Base-by-base conservation (phyloP, 2,113 vertebrate species). In the Chitala chitala region DNA sequence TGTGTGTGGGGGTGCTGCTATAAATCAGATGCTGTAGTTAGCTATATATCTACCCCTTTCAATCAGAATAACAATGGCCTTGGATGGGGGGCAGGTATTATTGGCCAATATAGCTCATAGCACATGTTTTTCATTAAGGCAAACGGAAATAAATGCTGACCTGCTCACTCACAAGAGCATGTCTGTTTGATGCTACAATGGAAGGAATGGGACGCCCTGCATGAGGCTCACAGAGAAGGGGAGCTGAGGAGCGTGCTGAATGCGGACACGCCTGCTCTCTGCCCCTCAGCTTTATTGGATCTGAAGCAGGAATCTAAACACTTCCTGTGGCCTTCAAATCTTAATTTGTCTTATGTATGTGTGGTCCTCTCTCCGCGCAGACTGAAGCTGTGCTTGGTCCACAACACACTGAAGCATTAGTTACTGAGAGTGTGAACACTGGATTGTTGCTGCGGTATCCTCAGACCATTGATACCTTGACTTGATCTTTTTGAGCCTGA, bases 91-190 rank as follows among this genome's bases (percentile, higher is more conserved):
- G 86, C 82, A 83, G 82, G 82, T 83, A 73, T 63, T 69, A 71
- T n/a, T 58, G 40, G 69, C 58, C 56, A 53, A 75, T 79, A 61
- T 71, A 51, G 88, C 83, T 84, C 82, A 82, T 81, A 26, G 76
- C 86, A 90, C 93, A 86, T 93, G 92, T 87, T 92, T 94, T 90
- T 92, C 86, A 92, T 95, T 93, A 92, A 87, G 78, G 53, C 69
- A 78, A 89, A 86, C 89, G 89, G 90, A 93, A 94, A 91, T 90
- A 91, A 91, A 87, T 83, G 81, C 81, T 92, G 92, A 93, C 93
- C 92, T 84, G 81, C 81, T 86, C 73, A 75, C 81, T 87, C 83
- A 84, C 79, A 81, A 85, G 90, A 85, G 86, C 86, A 82, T 72
- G 33, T 86, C 86, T 86, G 87, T 86, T 86, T 86, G 84, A 80